A percentile compares a stretch with the other conserved stretches of the same genome.
Evolutionary conservation across 2,797 vertebrate species (phyloP).

Genomic region (Paratrypauchen microcephalus): DNA sequence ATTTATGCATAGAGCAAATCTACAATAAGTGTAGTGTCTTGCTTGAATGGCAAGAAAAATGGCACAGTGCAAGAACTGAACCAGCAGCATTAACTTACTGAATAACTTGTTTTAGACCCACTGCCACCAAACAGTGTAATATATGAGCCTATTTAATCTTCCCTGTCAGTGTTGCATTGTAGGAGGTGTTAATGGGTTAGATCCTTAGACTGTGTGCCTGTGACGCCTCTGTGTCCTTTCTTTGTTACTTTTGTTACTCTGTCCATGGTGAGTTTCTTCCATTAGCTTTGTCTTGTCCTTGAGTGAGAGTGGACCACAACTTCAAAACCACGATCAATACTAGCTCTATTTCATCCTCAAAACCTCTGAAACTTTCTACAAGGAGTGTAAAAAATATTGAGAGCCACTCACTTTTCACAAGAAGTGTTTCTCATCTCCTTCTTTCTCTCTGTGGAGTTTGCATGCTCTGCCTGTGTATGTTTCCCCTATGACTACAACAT

Average conservation of each 20-base stretch:
- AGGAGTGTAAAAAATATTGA: not conserved
- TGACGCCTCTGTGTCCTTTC: not conserved
- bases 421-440: too few species aligned
- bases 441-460: not conserved
- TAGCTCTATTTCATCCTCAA: not conserved
- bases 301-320: not conserved
- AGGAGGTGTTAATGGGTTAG: not conserved
- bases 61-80: not conserved
- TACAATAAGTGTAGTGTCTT: too few species aligned
- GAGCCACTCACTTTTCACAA: too few species aligned
- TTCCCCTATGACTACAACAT: too few species aligned
- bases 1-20: too few species aligned
- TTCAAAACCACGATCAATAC: constrained; percentile 1
- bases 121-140: not conserved
- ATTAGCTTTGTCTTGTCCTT: constrained; percentile 2
- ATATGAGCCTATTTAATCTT: not conserved
- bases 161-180: not conserved
- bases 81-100: not conserved
- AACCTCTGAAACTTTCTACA: not conserved
- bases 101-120: too few species aligned
- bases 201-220: not conserved
- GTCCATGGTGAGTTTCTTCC: not conserved
- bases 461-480: too few species aligned
- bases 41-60: too few species aligned
- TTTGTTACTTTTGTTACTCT: not conserved